Evolutionary conservation across 2,113 vertebrate species (phyloP).

Genomic region (Antechinus stuartii): DNA sequence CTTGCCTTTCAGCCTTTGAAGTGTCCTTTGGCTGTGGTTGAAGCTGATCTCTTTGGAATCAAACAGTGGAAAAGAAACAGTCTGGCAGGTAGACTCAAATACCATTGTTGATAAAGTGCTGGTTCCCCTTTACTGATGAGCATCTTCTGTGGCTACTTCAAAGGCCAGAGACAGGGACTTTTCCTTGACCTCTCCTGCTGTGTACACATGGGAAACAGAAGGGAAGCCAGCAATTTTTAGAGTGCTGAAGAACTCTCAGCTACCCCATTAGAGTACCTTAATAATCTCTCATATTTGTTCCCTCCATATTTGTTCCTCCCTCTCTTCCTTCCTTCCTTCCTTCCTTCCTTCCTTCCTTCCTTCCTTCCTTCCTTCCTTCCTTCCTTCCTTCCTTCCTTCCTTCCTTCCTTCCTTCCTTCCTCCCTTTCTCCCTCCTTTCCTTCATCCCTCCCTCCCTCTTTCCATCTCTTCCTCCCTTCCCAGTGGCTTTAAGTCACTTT

Average conservation of each 20-base stretch:
- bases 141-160: not conserved
- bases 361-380: too few relatives aligned
- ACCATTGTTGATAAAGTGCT: not conserved
- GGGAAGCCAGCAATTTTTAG: not conserved
- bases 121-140: not conserved
- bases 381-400: not conserved
- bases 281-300: not conserved
- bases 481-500: not conserved
- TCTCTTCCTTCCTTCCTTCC: accelerated
- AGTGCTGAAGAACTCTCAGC: not conserved
- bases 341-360: not conserved
- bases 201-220: not conserved
- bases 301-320: too few relatives aligned
- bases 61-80: not conserved
- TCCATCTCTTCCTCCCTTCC: not conserved
- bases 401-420: not conserved
- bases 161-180: not conserved
- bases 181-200: not conserved
- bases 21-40: not conserved
- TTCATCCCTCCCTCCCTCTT: not conserved
- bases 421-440: accelerated
- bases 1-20: not conserved
- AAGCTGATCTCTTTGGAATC: not conserved
- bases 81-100: not conserved
- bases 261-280: not conserved